These are phyloP conservation scores for Nibea coibor DNA, from an alignment of 2,113 vertebrate genomes.

Conservation along the genomic window DNA sequence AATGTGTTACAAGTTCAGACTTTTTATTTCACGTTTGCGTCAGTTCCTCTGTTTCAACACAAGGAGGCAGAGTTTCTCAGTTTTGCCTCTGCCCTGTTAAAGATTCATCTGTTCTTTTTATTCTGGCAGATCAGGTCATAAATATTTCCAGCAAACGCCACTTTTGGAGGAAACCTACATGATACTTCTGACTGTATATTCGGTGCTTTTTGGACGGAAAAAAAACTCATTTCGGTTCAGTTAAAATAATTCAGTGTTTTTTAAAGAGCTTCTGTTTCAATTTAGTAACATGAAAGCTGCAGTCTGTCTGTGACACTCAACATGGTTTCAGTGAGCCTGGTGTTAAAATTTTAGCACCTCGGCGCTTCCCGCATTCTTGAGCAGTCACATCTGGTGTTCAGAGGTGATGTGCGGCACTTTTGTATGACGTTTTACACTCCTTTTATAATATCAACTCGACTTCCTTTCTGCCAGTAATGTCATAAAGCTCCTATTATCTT, in stretches of 20 bases:
- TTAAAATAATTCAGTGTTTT: neutral
- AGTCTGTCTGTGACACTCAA: neutral
- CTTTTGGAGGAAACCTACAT: neutral
- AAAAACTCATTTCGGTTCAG: neutral
- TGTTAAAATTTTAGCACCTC: constrained; percentile 31
- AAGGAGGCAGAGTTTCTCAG: constrained; percentile 54
- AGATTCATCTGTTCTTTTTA: neutral
- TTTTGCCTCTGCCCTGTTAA: neutral
- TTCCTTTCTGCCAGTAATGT: constrained; percentile 38
- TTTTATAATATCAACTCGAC: constrained; percentile 19
- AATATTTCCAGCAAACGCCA: neutral
- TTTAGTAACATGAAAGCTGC: neutral
- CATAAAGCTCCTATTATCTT: constrained; percentile 54
- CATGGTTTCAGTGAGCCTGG: neutral
- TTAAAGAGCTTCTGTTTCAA: neutral
- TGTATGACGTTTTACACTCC: constrained; percentile 40
- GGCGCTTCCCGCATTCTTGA: constrained; percentile 22
- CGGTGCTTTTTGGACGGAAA: neutral
- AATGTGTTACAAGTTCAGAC: neutral
- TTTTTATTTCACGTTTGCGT: neutral
- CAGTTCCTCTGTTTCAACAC: constrained; percentile 42
- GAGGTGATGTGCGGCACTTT: constrained; percentile 39
- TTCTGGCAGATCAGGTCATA: neutral
- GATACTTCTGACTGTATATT: neutral
- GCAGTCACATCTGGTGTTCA: constrained; percentile 43